These are phyloP conservation scores for Strigops habroptila DNA, from an alignment of 2,113 vertebrate species.

Conservation along the genomic window DNA sequence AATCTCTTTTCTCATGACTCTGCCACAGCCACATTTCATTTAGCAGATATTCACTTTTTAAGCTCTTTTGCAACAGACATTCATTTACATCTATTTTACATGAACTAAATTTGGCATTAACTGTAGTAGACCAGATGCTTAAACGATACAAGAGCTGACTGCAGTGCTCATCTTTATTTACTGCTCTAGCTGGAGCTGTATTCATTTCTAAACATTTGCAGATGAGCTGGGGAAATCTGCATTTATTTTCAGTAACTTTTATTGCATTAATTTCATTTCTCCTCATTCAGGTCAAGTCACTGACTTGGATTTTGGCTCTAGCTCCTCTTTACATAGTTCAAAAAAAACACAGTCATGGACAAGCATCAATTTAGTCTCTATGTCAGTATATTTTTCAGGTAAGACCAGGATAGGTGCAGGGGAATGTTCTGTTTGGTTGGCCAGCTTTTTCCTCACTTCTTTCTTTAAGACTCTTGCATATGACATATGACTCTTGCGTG, in stretches of 20 bases:
- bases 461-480: neutral
- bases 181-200: slow-evolving; percentile 23
- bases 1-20: neutral
- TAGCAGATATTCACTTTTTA: slow-evolving; percentile 25
- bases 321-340: neutral
- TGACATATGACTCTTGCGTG: too few species aligned
- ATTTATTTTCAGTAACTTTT: neutral
- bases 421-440: neutral
- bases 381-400: neutral
- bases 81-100: slow-evolving; percentile 62
- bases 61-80: slow-evolving; percentile 30
- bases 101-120: slow-evolving; percentile 53
- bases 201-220: slow-evolving; percentile 41
- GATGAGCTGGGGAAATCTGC: neutral
- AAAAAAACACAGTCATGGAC: neutral
- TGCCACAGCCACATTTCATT: neutral
- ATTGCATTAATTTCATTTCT: neutral
- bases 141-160: slow-evolving; percentile 20
- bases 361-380: neutral
- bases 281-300: neutral
- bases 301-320: neutral
- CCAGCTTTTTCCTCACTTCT: neutral
- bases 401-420: neutral
- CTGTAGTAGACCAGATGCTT: slow-evolving; percentile 46
- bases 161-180: slow-evolving; percentile 14